Conservation (phyloP, 2,888 invertebrate genomes). For the Trisateles emortualis region DNA sequence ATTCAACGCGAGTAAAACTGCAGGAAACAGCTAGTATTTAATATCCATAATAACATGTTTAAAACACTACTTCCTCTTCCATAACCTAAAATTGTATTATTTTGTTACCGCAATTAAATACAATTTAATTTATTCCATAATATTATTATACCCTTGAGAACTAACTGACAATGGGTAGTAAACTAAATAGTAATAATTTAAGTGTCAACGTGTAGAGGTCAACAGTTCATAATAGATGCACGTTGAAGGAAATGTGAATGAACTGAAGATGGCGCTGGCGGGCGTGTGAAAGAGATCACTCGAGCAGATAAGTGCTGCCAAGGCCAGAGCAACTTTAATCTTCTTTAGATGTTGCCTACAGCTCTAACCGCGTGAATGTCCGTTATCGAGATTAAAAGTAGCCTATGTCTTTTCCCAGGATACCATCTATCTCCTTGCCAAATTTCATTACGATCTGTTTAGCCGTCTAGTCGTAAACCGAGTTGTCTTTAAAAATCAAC, state of each 20-base stretch:
- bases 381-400: too few relatives aligned
- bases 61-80: background rate
- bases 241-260: conserved; percentile 49
- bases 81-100: background rate
- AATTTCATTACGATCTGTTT: too few relatives aligned
- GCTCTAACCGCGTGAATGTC: too few relatives aligned
- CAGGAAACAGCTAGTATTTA: too few relatives aligned
- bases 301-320: conserved; percentile 18
- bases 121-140: conserved; percentile 11
- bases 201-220: conserved; percentile 27
- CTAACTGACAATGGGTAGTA: conserved; percentile 30
- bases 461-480: too few relatives aligned
- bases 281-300: conserved; percentile 50
- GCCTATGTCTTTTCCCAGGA: too few relatives aligned
- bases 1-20: too few relatives aligned
- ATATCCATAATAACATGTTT: background rate
- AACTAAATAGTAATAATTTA: conserved; percentile 29
- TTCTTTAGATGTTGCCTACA: too few relatives aligned
- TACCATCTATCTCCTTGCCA: too few relatives aligned
- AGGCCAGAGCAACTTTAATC: too few relatives aligned
- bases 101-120: conserved; percentile 14
- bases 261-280: conserved; percentile 33
- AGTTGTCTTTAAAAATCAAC: too few relatives aligned
- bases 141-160: conserved; percentile 23
- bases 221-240: conserved; percentile 35